These are phyloP conservation scores for Netelia fuscicornis DNA, from an alignment of 2,888 invertebrate genomes.

Conservation along the genomic window DNA sequence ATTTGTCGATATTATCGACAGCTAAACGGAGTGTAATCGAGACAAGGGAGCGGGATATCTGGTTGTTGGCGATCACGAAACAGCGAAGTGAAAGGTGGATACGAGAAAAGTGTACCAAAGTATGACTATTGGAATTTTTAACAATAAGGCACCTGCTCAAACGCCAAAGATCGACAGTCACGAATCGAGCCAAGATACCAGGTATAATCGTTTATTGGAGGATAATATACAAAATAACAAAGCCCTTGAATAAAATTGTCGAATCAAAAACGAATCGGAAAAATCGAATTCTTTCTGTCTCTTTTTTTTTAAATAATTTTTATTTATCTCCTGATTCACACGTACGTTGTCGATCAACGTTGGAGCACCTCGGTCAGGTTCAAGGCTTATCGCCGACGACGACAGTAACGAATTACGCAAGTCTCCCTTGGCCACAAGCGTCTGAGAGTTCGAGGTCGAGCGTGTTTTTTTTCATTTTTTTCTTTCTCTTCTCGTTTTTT, in stretches of 20 bases:
- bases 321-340: background rate
- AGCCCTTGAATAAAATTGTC: slow-evolving; percentile 12
- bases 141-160: slow-evolving; percentile 10
- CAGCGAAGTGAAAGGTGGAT: slow-evolving; percentile 38
- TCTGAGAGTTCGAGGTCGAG: slow-evolving; percentile 45
- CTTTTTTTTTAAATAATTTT: background rate
- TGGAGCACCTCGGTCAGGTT: slow-evolving; percentile 68
- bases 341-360: slow-evolving; percentile 33
- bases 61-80: slow-evolving; percentile 14
- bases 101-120: slow-evolving; percentile 11
- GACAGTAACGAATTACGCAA: slow-evolving; percentile 49
- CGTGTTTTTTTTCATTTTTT: slow-evolving; percentile 38
- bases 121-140: slow-evolving; percentile 11
- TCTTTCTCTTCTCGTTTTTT: background rate
- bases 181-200: background rate
- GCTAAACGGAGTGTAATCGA: background rate
- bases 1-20: background rate
- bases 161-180: slow-evolving; percentile 10
- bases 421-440: slow-evolving; percentile 22
- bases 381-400: slow-evolving; percentile 63
- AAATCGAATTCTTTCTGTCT: background rate
- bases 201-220: slow-evolving; percentile 21
- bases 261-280: background rate
- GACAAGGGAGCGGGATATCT: background rate
- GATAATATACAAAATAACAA: background rate